Percentiles rank a stretch among this genome's conserved stretches.
Evolutionary conservation across 2,113 vertebrate genomes (phyloP).

Genomic region (Chrysemys picta): DNA sequence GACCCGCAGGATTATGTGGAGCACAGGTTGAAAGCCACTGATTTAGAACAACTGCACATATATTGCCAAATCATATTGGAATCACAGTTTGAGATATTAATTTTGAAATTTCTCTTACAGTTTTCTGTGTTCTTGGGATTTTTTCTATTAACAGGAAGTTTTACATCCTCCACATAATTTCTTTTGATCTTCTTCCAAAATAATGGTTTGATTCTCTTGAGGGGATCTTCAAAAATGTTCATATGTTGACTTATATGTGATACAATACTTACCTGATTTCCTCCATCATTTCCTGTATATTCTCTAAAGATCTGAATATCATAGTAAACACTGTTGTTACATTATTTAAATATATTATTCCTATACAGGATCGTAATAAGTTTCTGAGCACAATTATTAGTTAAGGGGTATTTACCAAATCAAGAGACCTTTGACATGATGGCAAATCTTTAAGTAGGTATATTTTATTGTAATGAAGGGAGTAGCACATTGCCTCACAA

Average conservation of each 20-base stretch:
- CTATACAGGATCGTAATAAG: background rate
- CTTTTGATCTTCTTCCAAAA: background rate
- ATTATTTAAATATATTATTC: background rate
- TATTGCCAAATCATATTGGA: background rate
- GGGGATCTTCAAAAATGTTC: background rate
- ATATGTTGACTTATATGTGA: background rate
- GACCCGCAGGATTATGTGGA: too few relatives aligned
- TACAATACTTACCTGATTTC: background rate
- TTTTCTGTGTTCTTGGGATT: background rate
- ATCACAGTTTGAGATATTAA: background rate
- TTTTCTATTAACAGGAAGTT: background rate
- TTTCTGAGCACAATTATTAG: slow-evolving; percentile 32
- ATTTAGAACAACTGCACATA: background rate
- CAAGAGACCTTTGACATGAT: slow-evolving; percentile 32
- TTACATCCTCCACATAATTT: background rate
- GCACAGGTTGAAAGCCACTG: background rate
- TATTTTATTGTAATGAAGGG: slow-evolving; percentile 70
- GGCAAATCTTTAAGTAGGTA: slow-evolving; percentile 69
- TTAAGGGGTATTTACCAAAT: slow-evolving; percentile 14
- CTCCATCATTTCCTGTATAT: background rate
- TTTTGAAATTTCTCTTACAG: background rate
- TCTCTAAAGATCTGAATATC: background rate
- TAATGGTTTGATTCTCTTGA: background rate
- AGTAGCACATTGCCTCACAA: background rate
- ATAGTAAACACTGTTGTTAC: background rate